phyloP scores from a whole-genome alignment of 2,888 invertebrate species.

The Leuctra nigra region DNA sequence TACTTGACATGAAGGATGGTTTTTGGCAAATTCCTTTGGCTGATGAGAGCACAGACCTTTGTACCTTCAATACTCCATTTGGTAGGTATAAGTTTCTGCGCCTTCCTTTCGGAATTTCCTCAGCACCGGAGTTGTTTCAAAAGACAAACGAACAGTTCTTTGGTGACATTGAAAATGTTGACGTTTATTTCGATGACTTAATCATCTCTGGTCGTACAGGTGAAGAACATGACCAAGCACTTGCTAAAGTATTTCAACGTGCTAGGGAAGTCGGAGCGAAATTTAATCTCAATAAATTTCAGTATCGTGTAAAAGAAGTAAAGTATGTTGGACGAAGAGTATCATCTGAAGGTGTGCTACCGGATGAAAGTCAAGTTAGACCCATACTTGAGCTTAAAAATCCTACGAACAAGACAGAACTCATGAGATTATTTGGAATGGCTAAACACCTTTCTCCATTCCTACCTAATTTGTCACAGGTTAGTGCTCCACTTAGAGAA shows the following conservation, averaged over 20 bases:
- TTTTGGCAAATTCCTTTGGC: constrained; percentile 20
- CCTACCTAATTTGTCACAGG: constrained; percentile 31
- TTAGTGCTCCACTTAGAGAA: constrained; percentile 29
- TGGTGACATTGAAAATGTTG: constrained; percentile 16
- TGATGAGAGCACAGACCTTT: constrained; percentile 14
- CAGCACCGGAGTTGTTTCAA: constrained; percentile 21
- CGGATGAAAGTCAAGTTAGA: constrained; percentile 3
- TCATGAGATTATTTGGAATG: constrained; percentile 33
- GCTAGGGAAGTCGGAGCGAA: constrained; percentile 11
- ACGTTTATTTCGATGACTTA: constrained; percentile 19
- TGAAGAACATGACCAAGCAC: constrained; percentile 14
- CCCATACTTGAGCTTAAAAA: neutral
- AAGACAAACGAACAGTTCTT: constrained; percentile 3
- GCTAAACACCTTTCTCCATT: constrained; percentile 33
- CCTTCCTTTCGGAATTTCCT: constrained; percentile 17
- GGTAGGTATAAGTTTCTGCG: constrained; percentile 20
- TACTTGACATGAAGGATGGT: constrained; percentile 17
- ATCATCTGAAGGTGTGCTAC: constrained; percentile 1
- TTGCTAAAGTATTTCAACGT: constrained; percentile 15
- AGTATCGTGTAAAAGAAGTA: neutral
- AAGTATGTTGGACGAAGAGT: constrained; percentile 17
- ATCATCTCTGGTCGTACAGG: constrained; percentile 14
- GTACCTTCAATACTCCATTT: constrained; percentile 19
- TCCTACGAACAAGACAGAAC: constrained; percentile 31
- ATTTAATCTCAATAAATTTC: constrained; percentile 18